These are phyloP conservation scores for Ornithoptera alexandrae DNA, from an alignment of 2,888 invertebrate species.

Conservation along the genomic window DNA sequence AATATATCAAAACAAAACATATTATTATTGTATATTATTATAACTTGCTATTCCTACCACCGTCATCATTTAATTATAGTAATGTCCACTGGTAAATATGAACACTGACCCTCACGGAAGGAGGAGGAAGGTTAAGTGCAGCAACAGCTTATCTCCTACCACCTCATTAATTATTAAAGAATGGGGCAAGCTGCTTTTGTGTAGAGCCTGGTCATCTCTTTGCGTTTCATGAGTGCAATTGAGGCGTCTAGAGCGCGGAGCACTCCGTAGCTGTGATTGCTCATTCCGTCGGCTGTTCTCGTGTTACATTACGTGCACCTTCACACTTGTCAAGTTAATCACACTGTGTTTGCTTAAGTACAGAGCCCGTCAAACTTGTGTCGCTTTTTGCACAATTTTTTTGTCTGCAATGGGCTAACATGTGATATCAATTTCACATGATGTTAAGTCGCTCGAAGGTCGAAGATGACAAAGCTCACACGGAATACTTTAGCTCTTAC, in stretches of 20 bases:
- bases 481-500: background rate
- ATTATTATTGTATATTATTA: too few relatives aligned
- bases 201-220: background rate
- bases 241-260: conserved; percentile 1
- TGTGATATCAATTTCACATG: background rate
- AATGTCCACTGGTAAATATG: too few relatives aligned
- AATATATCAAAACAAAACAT: too few relatives aligned
- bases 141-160: background rate
- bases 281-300: conserved; percentile 17
- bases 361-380: background rate
- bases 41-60: too few relatives aligned
- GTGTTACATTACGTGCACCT: conserved; percentile 2
- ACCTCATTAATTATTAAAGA: background rate
- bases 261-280: conserved; percentile 11
- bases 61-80: too few relatives aligned
- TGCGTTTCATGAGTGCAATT: conserved; percentile 6
- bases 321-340: conserved; percentile 13
- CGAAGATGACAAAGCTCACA: background rate
- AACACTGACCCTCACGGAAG: too few relatives aligned
- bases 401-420: background rate
- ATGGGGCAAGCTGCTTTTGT: background rate
- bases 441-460: background rate
- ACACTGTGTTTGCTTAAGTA: conserved; percentile 5
- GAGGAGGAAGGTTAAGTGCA: too few relatives aligned
- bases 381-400: background rate